Percentiles rank a stretch among this genome's conserved stretches.
Evolutionary conservation across 2,888 invertebrate genomes (phyloP).

Genomic region (Chesias legatella): DNA sequence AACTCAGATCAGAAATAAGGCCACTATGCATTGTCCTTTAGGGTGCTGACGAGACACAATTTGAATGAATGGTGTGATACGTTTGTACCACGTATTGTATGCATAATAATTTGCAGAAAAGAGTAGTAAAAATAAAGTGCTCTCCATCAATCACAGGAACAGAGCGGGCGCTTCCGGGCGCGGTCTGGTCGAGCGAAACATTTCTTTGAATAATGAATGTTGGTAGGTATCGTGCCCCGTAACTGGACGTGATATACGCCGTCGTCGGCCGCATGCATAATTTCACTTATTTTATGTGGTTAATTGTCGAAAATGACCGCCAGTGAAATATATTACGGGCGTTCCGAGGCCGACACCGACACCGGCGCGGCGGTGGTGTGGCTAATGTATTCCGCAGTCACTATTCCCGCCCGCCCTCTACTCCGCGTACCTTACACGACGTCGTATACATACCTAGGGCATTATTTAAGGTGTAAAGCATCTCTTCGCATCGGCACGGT

Average conservation of each 20-base stretch:
- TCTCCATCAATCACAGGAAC: slow-evolving; percentile 77
- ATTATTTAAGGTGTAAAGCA: slow-evolving; percentile 13
- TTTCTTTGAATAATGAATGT: slow-evolving; percentile 81
- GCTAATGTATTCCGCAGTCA: slow-evolving; percentile 74
- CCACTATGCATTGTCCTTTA: background rate
- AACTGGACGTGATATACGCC: slow-evolving; percentile 81
- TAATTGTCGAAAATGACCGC: slow-evolving; percentile 81
- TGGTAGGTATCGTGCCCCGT: slow-evolving; percentile 76
- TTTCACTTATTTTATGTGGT: slow-evolving; percentile 81
- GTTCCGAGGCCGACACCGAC: slow-evolving; percentile 61
- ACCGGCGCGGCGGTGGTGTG: too few relatives aligned
- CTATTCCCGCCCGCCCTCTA: slow-evolving; percentile 63
- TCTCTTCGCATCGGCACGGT: slow-evolving; percentile 10
- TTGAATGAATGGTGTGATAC: slow-evolving; percentile 15
- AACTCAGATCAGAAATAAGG: too few relatives aligned
- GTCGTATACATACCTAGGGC: slow-evolving; percentile 8
- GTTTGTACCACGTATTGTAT: slow-evolving; percentile 31
- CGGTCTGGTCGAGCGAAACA: slow-evolving; percentile 74
- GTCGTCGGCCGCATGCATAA: slow-evolving; percentile 80
- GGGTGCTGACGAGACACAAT: slow-evolving; percentile 15
- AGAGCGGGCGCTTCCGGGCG: slow-evolving; percentile 72
- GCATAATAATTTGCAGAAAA: slow-evolving; percentile 50
- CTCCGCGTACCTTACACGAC: slow-evolving; percentile 24
- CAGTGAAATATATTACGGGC: slow-evolving; percentile 75
- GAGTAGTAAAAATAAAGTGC: slow-evolving; percentile 68